Percentiles rank a stretch among this genome's conserved stretches.
These are phyloP conservation scores for Calephelis virginiensis DNA, from an alignment of 1,140 invertebrate genomes.

Conservation along the genomic window DNA sequence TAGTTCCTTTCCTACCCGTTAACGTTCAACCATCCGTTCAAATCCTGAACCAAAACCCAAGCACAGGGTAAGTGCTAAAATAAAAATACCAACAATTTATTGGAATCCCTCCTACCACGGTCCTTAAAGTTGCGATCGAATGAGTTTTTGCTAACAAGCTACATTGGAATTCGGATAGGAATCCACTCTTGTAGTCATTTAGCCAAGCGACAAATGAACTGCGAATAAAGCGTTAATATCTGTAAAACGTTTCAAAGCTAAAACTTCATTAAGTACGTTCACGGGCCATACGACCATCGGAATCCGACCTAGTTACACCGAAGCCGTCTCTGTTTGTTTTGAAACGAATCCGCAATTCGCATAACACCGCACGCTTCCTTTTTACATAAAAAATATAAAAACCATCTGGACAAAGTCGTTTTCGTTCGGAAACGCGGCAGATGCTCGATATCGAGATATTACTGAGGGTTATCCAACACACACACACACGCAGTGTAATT, in stretches of 20 bases:
- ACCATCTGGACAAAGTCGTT: conserved; percentile 54
- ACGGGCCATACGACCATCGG: not conserved
- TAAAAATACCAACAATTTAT: too few relatives aligned
- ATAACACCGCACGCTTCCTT: conserved; percentile 37
- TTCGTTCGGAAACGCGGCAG: conserved; percentile 48
- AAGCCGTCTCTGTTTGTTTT: conserved; percentile 11
- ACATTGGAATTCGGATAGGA: too few relatives aligned
- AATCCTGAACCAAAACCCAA: too few relatives aligned
- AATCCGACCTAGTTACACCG: conserved; percentile 8
- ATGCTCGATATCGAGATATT: conserved; percentile 69
- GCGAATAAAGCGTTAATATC: too few relatives aligned
- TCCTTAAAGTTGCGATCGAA: too few relatives aligned
- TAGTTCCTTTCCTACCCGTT: too few relatives aligned
- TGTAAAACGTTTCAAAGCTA: not conserved
- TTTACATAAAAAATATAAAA: conserved; percentile 59
- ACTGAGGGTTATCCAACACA: conserved; percentile 54
- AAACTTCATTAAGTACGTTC: not conserved
- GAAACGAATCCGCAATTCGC: conserved; percentile 37
- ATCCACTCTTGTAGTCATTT: too few relatives aligned
- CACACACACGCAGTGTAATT: not conserved
- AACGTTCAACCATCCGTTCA: too few relatives aligned
- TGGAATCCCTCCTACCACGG: too few relatives aligned
- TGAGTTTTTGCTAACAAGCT: too few relatives aligned
- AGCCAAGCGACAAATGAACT: too few relatives aligned
- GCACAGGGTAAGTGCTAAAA: too few relatives aligned